Base-by-base conservation (phyloP, 2,888 invertebrate species). In the Cataglyphis cursor region DNA sequence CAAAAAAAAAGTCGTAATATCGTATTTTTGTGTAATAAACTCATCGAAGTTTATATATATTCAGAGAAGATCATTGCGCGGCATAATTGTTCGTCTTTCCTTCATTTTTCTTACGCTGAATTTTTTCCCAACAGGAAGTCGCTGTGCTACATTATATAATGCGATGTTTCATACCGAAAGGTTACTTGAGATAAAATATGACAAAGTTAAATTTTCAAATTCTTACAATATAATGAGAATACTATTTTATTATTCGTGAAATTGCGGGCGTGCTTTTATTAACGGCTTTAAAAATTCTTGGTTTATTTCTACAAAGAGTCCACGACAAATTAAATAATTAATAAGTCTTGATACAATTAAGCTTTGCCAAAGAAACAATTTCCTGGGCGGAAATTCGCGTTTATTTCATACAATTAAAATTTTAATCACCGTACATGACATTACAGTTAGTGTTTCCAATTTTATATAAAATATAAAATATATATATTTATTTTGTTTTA, bases 21-120 rank as follows among this genome's bases (percentile, higher is more conserved):
- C 21, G 21, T 1, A 15, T 35, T 12, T 57, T 68, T 12, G 15
- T 61, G 21, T 12, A 31, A 68, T 15, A 41, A 54, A 10, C 24
- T 41, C 3, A 31, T 6, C 41, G 21, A 68, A 44, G 31, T 44
- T 78, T 81, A 81, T 81, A 64, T 35, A 75, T 75, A 78, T 78
- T 65, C 21, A 81, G 1, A 8, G 18, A 41, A 41, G 18, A 31
- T 18, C 31, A 66, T 76, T 76, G 54, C n/a, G 51, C 21, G 10
- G 12, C n/a, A 24, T 35, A 51, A 24, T 28, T 38, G 12, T 28
- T 6, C 10, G 24, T 28, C n/a, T 24, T 35, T 24, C 64, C 48
- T 21, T 35, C 48, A n/a, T 35, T 18, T 62, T 24, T 35, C 35
- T 51, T 21, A 8, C 21, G 31, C 1, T 44, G 15, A 59, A 15